phyloP scores from a whole-genome alignment of 2,797 vertebrate genomes.

The Tragelaphus eurycerus region DNA sequence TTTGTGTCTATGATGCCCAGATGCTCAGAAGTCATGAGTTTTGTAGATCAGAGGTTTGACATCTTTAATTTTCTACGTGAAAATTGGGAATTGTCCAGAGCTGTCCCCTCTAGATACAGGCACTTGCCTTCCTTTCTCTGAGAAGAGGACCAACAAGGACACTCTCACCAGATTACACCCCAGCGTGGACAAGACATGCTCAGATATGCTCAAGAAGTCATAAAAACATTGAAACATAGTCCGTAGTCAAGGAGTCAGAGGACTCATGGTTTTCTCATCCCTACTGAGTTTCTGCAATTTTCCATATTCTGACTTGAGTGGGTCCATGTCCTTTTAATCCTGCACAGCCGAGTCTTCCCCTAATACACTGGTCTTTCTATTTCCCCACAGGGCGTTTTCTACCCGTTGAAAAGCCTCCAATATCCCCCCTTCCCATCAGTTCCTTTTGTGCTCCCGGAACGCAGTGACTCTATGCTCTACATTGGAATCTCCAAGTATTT shows the following conservation, averaged over 20 bases:
- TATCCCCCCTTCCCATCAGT: slow-evolving; percentile 84
- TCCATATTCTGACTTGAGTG: neutral
- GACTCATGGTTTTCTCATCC: neutral
- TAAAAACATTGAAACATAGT: neutral
- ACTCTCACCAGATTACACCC: neutral
- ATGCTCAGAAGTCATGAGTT: neutral
- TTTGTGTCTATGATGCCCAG: neutral
- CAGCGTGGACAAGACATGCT: neutral
- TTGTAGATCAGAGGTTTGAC: neutral
- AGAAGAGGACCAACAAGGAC: neutral
- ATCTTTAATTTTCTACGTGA: neutral
- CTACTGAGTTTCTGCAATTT: neutral
- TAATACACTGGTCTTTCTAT: neutral
- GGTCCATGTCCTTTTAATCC: neutral
- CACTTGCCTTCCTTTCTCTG: neutral
- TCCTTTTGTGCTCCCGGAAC: slow-evolving; percentile 81
- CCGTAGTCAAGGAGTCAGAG: neutral
- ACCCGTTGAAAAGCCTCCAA: slow-evolving; percentile 61
- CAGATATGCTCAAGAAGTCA: neutral
- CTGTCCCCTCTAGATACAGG: neutral
- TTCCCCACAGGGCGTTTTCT: slow-evolving; percentile 75
- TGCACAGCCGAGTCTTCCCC: neutral
- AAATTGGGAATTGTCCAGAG: neutral
- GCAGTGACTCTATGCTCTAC: slow-evolving; percentile 86
- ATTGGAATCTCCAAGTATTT: slow-evolving; percentile 88